Evolutionary conservation across 2,888 invertebrate species (phyloP).

Genomic region (Synanthedon vespiformis): DNA sequence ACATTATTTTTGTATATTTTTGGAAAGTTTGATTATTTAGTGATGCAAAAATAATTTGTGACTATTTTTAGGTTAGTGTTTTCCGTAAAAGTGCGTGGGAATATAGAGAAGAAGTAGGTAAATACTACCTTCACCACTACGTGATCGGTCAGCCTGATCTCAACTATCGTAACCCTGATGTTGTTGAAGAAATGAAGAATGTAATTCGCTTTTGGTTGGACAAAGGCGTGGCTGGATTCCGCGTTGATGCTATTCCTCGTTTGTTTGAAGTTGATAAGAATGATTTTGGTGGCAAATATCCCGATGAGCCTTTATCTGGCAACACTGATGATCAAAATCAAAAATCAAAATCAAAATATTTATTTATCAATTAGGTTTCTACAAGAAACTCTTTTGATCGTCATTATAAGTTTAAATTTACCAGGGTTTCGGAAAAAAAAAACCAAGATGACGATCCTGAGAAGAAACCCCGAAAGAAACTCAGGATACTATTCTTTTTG

Average conservation of each 20-base stretch:
- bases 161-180: conserved; percentile 75
- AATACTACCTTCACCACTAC: conserved; percentile 83
- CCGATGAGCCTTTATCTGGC: conserved; percentile 69
- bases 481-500: too few relatives aligned
- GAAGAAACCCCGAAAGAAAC: too few relatives aligned
- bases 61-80: conserved; percentile 42
- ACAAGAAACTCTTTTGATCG: too few relatives aligned
- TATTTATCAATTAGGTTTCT: too few relatives aligned
- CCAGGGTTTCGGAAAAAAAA: too few relatives aligned
- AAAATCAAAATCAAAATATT: too few relatives aligned
- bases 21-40: neutral
- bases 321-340: conserved; percentile 37
- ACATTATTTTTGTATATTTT: neutral
- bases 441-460: too few relatives aligned
- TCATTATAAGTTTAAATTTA: too few relatives aligned
- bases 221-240: conserved; percentile 88
- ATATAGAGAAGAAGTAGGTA: conserved; percentile 73
- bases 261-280: conserved; percentile 71
- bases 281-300: conserved; percentile 44
- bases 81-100: conserved; percentile 82
- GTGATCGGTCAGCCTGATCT: conserved; percentile 80
- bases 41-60: neutral
- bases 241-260: conserved; percentile 81
- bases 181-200: conserved; percentile 75
- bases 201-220: conserved; percentile 84